Conservation (phyloP, 2,113 vertebrate genomes). For the Brienomyrus brachyistius region DNA sequence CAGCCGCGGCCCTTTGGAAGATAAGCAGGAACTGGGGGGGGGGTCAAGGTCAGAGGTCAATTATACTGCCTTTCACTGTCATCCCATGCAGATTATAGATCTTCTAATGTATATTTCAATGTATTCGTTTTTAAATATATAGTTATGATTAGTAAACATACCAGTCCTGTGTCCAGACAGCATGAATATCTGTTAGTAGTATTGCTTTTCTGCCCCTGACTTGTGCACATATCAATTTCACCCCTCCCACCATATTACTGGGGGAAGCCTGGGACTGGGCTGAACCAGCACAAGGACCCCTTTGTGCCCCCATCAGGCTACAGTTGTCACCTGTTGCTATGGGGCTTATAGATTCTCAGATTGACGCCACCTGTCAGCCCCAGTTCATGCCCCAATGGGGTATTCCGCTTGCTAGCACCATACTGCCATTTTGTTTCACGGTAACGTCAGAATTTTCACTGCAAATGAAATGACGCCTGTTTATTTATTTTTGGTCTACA, state of each 20-base stretch:
- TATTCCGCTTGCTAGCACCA: neutral
- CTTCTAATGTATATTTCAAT: neutral
- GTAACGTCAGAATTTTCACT: neutral
- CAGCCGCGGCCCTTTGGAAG: constrained; percentile 81
- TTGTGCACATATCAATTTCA: neutral
- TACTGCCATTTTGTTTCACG: neutral
- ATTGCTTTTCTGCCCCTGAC: neutral
- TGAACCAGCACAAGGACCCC: constrained; percentile 3
- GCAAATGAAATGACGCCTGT: neutral
- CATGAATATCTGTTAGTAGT: neutral
- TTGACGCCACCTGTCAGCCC: constrained; percentile 10
- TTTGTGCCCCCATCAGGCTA: constrained; percentile 26
- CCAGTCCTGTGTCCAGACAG: neutral
- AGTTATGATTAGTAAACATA: neutral
- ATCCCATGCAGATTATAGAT: neutral
- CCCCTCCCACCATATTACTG: neutral
- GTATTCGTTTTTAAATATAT: neutral
- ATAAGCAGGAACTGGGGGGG: constrained; percentile 79
- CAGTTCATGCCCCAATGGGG: too few relatives aligned
- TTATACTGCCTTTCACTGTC: neutral
- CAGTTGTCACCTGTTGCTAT: constrained; percentile 22
- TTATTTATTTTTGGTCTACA: neutral
- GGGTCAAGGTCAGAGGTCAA: neutral
- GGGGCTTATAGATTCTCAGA: neutral
- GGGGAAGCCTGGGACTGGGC: neutral